Conservation (phyloP, 2,113 vertebrate species). For the Antechinus stuartii region DNA sequence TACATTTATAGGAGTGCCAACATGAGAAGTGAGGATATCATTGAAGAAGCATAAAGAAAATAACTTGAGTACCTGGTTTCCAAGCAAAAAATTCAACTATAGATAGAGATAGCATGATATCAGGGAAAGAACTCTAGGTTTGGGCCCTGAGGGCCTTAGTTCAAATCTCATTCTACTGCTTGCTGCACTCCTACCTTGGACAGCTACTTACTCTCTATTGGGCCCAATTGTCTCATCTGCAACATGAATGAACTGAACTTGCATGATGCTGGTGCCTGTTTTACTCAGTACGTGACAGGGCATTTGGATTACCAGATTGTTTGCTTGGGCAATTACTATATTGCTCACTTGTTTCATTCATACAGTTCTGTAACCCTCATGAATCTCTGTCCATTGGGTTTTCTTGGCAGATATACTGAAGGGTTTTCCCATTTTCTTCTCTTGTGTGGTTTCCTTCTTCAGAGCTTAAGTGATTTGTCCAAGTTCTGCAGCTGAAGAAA, state of each 20-base stretch:
- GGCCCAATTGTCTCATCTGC: neutral
- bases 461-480: neutral
- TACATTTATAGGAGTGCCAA: neutral
- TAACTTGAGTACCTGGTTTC: neutral
- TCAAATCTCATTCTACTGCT: too few species aligned
- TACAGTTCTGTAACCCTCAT: too few species aligned
- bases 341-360: too few species aligned
- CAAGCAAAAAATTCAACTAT: neutral
- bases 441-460: too few species aligned
- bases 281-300: neutral
- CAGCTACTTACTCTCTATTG: neutral
- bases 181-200: too few species aligned
- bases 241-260: neutral
- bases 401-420: neutral
- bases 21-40: neutral
- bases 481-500: too few species aligned
- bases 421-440: neutral
- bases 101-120: too few species aligned
- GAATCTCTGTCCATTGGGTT: neutral
- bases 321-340: neutral
- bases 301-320: neutral
- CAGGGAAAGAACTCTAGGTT: neutral
- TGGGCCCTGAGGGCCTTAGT: neutral
- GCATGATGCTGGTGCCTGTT: too few species aligned
- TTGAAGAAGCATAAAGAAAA: neutral